Conservation (phyloP, 2,113 vertebrate genomes). For the Pelecanus crispus region DNA sequence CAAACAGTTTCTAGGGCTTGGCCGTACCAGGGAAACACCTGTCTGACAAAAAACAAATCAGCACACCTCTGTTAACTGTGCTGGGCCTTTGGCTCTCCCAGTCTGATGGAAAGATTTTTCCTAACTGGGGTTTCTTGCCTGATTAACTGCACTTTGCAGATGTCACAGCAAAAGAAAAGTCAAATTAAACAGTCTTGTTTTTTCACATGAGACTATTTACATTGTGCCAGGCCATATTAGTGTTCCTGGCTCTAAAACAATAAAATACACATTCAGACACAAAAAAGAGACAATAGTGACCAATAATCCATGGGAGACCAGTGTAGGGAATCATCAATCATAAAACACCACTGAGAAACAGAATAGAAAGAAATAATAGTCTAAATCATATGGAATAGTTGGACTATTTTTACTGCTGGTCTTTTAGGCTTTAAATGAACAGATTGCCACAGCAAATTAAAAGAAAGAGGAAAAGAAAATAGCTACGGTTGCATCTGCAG, state of each 20-base stretch:
- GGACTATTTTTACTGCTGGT: not conserved
- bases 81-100: not conserved
- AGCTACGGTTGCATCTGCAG: not conserved
- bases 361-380: not conserved
- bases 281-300: not conserved
- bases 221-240: not conserved
- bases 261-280: not conserved
- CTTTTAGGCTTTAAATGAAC: not conserved
- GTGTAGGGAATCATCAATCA: not conserved
- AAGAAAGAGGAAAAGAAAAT: not conserved
- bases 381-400: not conserved
- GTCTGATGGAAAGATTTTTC: not conserved
- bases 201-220: not conserved
- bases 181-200: not conserved
- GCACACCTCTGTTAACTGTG: not conserved
- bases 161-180: not conserved
- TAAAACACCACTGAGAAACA: not conserved
- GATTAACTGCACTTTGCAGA: not conserved
- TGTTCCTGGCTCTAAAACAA: not conserved
- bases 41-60: not conserved
- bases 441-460: not conserved
- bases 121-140: not conserved
- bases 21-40: not conserved
- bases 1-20: not conserved
- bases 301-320: not conserved